Evolutionary conservation across 2,888 invertebrate genomes (phyloP).

Genomic region (Polyommatus icarus): DNA sequence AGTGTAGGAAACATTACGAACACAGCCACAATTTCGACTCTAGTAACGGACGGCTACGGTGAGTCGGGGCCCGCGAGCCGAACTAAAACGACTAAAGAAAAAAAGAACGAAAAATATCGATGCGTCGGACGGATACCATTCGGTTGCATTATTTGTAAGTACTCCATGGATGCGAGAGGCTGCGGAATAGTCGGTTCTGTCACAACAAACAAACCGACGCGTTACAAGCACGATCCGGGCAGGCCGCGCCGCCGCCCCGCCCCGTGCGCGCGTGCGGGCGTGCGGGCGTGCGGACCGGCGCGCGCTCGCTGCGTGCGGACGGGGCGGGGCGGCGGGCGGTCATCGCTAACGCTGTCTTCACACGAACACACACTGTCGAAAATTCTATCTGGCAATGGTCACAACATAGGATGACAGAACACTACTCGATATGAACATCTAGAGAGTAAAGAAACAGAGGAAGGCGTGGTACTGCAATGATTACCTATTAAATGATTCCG

Average conservation of each 20-base stretch:
- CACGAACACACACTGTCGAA: slow-evolving; percentile 41
- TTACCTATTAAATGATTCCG: slow-evolving; percentile 82
- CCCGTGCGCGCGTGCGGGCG: not conserved
- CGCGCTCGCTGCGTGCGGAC: not conserved
- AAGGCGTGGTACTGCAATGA: slow-evolving; percentile 65
- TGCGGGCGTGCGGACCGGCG: not conserved
- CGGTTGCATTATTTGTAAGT: slow-evolving; percentile 78
- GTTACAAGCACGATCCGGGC: slow-evolving; percentile 64
- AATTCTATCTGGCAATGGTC: slow-evolving; percentile 39
- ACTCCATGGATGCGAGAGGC: slow-evolving; percentile 77
- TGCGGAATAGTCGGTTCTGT: slow-evolving; percentile 78
- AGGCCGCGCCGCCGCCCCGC: slow-evolving; percentile 39
- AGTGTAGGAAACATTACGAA: slow-evolving; percentile 59
- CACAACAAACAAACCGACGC: slow-evolving; percentile 73
- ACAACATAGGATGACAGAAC: slow-evolving; percentile 51
- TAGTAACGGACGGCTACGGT: slow-evolving; percentile 58
- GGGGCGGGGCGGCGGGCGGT: slow-evolving; percentile 32
- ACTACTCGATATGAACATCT: slow-evolving; percentile 68
- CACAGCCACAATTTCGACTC: slow-evolving; percentile 76
- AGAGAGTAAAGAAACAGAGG: slow-evolving; percentile 53
- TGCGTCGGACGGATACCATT: slow-evolving; percentile 75
- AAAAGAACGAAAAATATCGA: slow-evolving; percentile 54
- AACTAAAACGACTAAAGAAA: slow-evolving; percentile 43
- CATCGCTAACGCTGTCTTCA: slow-evolving; percentile 37
- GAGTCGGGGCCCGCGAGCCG: slow-evolving; percentile 54